A percentile compares a stretch with the other conserved stretches of the same genome.
phyloP scores from a whole-genome alignment of 2,888 invertebrate species.

The Stegana nigrithorax region DNA sequence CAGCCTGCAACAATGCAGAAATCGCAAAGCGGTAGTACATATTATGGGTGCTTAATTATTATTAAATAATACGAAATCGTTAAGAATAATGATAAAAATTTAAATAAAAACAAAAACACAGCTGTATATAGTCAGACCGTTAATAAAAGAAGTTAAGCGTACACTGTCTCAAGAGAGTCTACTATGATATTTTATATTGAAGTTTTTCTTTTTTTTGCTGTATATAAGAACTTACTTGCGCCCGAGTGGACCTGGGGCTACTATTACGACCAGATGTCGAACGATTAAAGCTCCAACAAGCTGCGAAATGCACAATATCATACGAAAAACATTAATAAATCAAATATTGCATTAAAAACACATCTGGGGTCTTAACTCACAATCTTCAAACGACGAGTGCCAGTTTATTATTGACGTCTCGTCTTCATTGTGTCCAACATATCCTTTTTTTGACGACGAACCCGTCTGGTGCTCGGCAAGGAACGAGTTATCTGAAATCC shows the following conservation, averaged over 20 bases:
- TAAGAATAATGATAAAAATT: no score
- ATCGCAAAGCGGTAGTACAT: no score
- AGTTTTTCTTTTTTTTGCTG: background rate
- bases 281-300: conserved; percentile 59
- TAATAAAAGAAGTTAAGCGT: no score
- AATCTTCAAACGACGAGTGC: conserved; percentile 68
- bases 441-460: conserved; percentile 25
- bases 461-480: conserved; percentile 29
- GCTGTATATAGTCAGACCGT: no score
- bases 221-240: no score
- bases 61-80: no score
- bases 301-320: conserved; percentile 38
- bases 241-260: conserved; percentile 56
- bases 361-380: conserved; percentile 43
- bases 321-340: conserved; percentile 19
- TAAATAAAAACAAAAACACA: no score
- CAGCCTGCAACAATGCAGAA: no score
- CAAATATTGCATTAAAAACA: background rate
- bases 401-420: conserved; percentile 61
- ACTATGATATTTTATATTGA: no score
- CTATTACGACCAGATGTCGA: conserved; percentile 57
- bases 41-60: no score
- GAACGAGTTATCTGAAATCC: conserved; percentile 57
- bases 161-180: no score
- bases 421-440: conserved; percentile 27